A percentile compares a stretch with the other conserved stretches of the same genome.
These are phyloP conservation scores for Borostomias antarcticus DNA, from an alignment of 2,797 vertebrate genomes.

Conservation along the genomic window DNA sequence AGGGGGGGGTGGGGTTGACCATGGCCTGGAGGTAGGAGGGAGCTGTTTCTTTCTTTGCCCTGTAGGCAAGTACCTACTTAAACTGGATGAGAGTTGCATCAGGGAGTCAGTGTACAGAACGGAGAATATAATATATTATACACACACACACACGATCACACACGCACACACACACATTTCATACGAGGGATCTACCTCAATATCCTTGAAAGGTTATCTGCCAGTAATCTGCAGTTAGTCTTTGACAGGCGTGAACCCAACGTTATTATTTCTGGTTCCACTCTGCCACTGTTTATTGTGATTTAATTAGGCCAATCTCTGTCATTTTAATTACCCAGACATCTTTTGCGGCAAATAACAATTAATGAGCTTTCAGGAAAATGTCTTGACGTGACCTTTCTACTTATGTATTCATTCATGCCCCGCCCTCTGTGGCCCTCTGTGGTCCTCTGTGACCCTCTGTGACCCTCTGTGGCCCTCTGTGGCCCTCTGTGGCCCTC, in stretches of 20 bases:
- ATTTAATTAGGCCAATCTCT: constrained; percentile 72
- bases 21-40: too few species aligned
- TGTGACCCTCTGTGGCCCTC: constrained; percentile 29
- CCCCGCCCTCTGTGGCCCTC: constrained; percentile 15
- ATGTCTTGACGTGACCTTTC: constrained; percentile 73
- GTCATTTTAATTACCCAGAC: constrained; percentile 73
- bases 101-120: too few species aligned
- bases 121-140: too few species aligned
- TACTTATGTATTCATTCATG: constrained; percentile 65
- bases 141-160: neutral
- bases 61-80: too few species aligned
- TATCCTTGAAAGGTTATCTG: constrained; percentile 66
- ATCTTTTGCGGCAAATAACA: constrained; percentile 70
- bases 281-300: constrained; percentile 63
- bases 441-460: constrained; percentile 30
- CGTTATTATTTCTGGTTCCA: constrained; percentile 59
- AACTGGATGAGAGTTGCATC: too few species aligned
- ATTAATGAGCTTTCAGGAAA: constrained; percentile 78
- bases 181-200: constrained; percentile 10
- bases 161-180: neutral
- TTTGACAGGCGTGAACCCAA: constrained; percentile 33
- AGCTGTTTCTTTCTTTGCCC: too few species aligned
- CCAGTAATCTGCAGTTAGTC: constrained; percentile 49
- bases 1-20: too few species aligned
- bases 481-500: constrained; percentile 29